Conservation (phyloP, 2,797 vertebrate genomes). For the Staurois parvus region DNA sequence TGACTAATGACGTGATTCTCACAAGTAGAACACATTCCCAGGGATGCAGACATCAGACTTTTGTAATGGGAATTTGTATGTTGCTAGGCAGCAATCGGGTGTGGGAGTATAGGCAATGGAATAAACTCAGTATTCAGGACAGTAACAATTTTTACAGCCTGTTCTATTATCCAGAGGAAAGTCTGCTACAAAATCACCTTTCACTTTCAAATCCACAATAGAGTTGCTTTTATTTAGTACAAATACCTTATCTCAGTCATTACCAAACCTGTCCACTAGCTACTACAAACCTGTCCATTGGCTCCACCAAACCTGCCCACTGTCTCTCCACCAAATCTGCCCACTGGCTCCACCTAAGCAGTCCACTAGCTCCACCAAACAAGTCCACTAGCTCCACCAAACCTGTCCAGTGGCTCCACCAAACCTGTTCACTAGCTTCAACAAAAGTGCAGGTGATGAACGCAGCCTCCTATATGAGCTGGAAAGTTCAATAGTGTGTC, state of each 20-base stretch:
- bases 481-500: too few relatives aligned
- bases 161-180: background rate
- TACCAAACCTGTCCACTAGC: background rate
- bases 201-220: background rate
- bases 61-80: slow-evolving; percentile 28
- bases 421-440: too few relatives aligned
- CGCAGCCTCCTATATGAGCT: too few relatives aligned
- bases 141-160: background rate
- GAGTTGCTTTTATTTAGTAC: background rate
- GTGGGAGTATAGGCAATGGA: slow-evolving; percentile 33
- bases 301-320: too few relatives aligned
- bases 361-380: too few relatives aligned
- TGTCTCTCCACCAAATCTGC: too few relatives aligned
- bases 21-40: slow-evolving; percentile 41
- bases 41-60: slow-evolving; percentile 11
- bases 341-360: too few relatives aligned
- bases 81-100: slow-evolving; percentile 49
- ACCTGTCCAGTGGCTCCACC: too few relatives aligned
- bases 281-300: too few relatives aligned
- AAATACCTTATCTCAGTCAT: background rate
- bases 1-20: slow-evolving; percentile 33
- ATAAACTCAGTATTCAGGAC: slow-evolving; percentile 20
- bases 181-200: background rate
- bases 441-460: too few relatives aligned
- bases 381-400: too few relatives aligned